Evolutionary conservation across 2,888 invertebrate species (phyloP), one percentile per base, ranked within the genome.

Genomic region (Lordiphosa andalusiaca): DNA sequence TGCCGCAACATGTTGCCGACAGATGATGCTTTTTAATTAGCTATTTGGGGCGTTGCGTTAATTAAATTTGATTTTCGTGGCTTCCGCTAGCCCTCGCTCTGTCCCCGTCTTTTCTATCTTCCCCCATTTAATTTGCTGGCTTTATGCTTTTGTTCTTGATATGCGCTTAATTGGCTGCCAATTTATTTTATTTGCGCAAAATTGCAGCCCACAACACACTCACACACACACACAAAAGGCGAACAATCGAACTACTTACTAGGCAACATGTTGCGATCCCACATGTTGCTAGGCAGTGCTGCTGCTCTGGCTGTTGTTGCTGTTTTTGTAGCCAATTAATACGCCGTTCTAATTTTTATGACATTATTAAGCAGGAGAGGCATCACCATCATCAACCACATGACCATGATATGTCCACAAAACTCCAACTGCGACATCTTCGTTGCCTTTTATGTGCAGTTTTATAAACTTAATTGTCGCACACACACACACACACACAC

Each of bases 281-380:
- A 78, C 80, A 75, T 76, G 69, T 76, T 57, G 55, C 60, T 59
- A 71, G 60, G 64, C 60, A 49, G 44, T 61, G 61, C 60, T 44
- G 48, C 42, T 38, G 10, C 56, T 9, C 38, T 25, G 57, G 39
- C 13, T 6, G 7, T 21, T 16, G 38, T 19, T 33, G 54, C 21
- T 13, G 12, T 64, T 13, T 40, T 58, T 56, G 67, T 55, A 72
- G 82, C 82, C 80, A 84, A 81, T 83, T 81, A 78, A 78, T 78
- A 81, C 73, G 84, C 84, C 81, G 77, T 84, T 84, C 81, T 81
- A 81, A 81, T 81, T 81, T 81, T 81, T 81, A 81, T 84, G 84
- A 84, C 81, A 84, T 81, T 84, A 81, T 81, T 81, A 81, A 81
- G 74, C 71, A 75, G 73, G 73, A 19, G 19, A 10, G 19, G 40